Base-by-base conservation (phyloP, 2,888 invertebrate genomes). In the Pogonocherus hispidulus region DNA sequence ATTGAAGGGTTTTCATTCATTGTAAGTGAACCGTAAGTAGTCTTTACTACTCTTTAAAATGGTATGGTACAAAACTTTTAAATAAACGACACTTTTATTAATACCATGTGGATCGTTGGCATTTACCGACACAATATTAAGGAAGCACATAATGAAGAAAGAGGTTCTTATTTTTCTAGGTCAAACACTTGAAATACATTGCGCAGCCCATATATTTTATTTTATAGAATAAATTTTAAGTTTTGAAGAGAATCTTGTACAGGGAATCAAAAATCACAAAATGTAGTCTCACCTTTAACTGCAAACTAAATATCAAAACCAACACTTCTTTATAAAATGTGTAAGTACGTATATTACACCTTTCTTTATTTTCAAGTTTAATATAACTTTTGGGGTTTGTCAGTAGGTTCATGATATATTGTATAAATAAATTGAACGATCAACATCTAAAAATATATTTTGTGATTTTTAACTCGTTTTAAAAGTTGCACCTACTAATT, bases 131-230 rank as follows among this genome's bases (percentile, higher is more conserved):
- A 78, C 76, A 79, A 67, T 59, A 54, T 76, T 76, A 71, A 80
- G 82, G 82, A 82, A 82, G 82, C 82, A 82, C 82, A 76, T 78
- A 81, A 79, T 78, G 72, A 78, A 78, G 77, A 78, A 74, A 74
- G 64, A 68, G 69, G 72, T 73, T 60, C 70, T 69, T 70, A 71
- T 46, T 52, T 54, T 71, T 63, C 66, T 66, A 60, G 35, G 65
- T 67, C 18, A 22, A 63, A 70, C 68, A 75, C 68, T 70, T 74
- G 76, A 76, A 75, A 76, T 76, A 75, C 70, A 75, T 75, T 78
- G 67, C 66, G 66, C 55, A 52, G 51, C 9, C 37, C 49, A 32
- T 1, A 14, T 14, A 16, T 18, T 18, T 52, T 32, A 1, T 32
- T 32, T 32, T 32, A 8, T 11, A 11, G 8, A 32, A 32, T 32